Base-by-base conservation (phyloP, 2,888 invertebrate species). In the Patella pellucida region DNA sequence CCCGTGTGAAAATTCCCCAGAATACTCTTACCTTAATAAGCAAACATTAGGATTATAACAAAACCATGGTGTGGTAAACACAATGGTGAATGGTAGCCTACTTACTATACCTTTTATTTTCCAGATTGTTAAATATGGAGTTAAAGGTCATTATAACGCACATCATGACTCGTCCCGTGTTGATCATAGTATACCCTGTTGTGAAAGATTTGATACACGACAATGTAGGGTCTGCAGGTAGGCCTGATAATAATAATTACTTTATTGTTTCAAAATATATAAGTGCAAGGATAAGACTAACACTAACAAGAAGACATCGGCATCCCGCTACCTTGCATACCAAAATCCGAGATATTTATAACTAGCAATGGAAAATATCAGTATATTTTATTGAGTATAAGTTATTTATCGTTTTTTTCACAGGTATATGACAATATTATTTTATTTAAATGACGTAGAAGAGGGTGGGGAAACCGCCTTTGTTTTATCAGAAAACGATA, bases 391-490 rank as follows among this genome's bases (percentile, higher is more conserved):
- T 41, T 41, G 9, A 41, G 9, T 41, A 41, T 1, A 41, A 41
- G 7, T 27, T 54, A 27, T 23, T 56, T 69, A 52, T 41, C 1
- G 70, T 74, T 52, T 19, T 70, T 68, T 77, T 81, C 14, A n/a
- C 76, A 85, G 87, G 76, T 87, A 82, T 74, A 85, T 86, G 85
- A 87, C 86, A n/a, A 77, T 87, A 41, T 73, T 87, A 69, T 86
- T 87, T 73, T 87, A 87, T 74, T 81, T 87, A 69, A 87, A 84
- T 82, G 85, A 86, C 76, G 87, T 87, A 1, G 79, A 78, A 41
- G 81, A 77, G 52, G 87, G 87, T 51, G 87, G 87, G 14, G 86
- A 85, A 67, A 87, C 87, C 31, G 86, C 87, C 5, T 87, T 87
- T 73, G 86, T 85, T n/a, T 73, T 85, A 19, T 86, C 86, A 51